phyloP scores from a whole-genome alignment of 1,140 invertebrate genomes.

The Drosophila aff. region DNA sequence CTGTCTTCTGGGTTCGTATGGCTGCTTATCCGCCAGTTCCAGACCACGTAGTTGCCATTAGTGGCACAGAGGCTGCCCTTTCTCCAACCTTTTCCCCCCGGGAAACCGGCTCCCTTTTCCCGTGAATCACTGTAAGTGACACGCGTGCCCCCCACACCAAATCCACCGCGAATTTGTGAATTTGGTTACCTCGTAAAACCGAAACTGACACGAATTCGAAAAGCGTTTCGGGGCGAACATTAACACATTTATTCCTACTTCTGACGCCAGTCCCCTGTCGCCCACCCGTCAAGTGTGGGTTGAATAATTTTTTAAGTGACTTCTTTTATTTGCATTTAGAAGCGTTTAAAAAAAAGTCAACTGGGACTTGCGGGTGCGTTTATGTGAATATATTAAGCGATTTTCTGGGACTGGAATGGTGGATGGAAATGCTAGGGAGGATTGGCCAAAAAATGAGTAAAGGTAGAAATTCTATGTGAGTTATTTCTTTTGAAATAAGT shows the following conservation, averaged over 20 bases:
- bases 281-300: constrained; percentile 47
- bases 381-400: constrained; percentile 61
- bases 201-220: constrained; percentile 79
- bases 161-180: constrained; percentile 55
- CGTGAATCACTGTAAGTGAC: constrained; percentile 66
- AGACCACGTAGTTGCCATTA: constrained; percentile 73
- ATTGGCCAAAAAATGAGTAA: background rate
- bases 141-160: constrained; percentile 44
- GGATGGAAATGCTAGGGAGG: background rate
- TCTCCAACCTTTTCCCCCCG: constrained; percentile 30
- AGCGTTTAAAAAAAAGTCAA: constrained; percentile 49
- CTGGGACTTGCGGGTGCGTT: constrained; percentile 55
- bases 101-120: constrained; percentile 17
- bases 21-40: background rate
- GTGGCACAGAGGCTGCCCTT: constrained; percentile 21
- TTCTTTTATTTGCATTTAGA: constrained; percentile 76
- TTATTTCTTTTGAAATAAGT: background rate
- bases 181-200: constrained; percentile 72
- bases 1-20: background rate
- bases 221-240: constrained; percentile 68
- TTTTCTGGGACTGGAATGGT: background rate
- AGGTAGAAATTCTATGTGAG: background rate
- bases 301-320: constrained; percentile 77
- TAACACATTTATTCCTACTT: constrained; percentile 69
- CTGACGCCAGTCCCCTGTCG: constrained; percentile 24